Evolutionary conservation across 2,888 invertebrate genomes (phyloP), one percentile per base, ranked within the genome.

Genomic region (Spodoptera exigua): DNA sequence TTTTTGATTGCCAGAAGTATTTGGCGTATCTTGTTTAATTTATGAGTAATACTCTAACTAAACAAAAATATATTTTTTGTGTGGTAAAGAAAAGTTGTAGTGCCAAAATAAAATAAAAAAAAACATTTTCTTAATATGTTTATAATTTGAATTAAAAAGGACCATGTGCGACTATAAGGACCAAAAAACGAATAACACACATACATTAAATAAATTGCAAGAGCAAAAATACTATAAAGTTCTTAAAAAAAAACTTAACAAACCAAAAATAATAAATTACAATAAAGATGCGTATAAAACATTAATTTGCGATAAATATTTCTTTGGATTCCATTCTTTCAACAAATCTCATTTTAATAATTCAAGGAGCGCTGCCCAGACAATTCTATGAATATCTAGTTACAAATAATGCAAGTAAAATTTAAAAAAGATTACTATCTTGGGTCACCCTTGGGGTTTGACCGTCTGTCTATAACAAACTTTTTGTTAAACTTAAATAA

Each of bases 351-450:
- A 61, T 61, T 53, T 52, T 68, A 61, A 56, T 48, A 61, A 40
- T 37, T 5, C 10, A 11, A 18, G 18, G 40, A 21, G 56, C 35
- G 7, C 4, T 39, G 32, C 27, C 45, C 27, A 53, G 52, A 61
- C 45, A 45, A 37, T 61, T 60, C 61, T 40, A 61, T 57, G 56
- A 67, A 66, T 61, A 41, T 35, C 61, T 53, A 55, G 47, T 41
- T 45, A 56, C 17, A 40, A 51, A 40, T 48, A 35, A 46, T 39
- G 32, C 37, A 16, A 27, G 36, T 21, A 21, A 48, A 34, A 32
- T 56, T 45, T 53, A 67, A 65, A 35, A n/a, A 52, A 61, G 48
- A 46, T 56, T 37, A 32, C 45, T 36, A 47, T 11, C 49, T 40
- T 37, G 27, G 45, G 45, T 56, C 49, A 56, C 61, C 61, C 17